phyloP scores from a whole-genome alignment of 1,140 invertebrate genomes.

The Tetraneura akinire region DNA sequence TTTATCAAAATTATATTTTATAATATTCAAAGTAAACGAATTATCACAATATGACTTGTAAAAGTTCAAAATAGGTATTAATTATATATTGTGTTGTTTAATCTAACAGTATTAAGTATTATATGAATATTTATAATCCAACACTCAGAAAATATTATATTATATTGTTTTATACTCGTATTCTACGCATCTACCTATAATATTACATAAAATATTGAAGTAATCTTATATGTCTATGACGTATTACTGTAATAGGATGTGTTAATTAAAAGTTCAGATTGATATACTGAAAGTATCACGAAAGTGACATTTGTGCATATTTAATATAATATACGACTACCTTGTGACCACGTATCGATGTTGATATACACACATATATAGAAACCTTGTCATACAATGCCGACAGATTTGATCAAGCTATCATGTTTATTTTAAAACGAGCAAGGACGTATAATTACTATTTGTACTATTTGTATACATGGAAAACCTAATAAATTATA shows the following conservation, averaged over 20 bases:
- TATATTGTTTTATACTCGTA: neutral
- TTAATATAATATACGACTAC: conserved; percentile 6
- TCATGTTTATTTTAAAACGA: conserved; percentile 2
- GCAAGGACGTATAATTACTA: conserved; percentile 16
- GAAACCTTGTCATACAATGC: conserved; percentile 28
- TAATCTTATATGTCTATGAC: neutral
- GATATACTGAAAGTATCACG: conserved; percentile 22
- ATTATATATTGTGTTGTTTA: too few relatives aligned
- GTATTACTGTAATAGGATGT: conserved; percentile 29
- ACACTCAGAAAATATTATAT: conserved; percentile 10
- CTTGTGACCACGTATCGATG: conserved; percentile 19
- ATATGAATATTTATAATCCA: neutral
- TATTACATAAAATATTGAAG: too few relatives aligned
- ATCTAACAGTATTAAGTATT: too few relatives aligned
- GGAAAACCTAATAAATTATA: neutral
- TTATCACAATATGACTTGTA: too few relatives aligned
- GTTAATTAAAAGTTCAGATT: conserved; percentile 33
- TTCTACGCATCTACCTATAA: too few relatives aligned
- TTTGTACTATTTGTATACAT: neutral
- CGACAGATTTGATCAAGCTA: conserved; percentile 23
- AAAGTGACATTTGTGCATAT: conserved; percentile 27
- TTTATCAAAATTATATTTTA: too few relatives aligned
- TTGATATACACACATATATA: neutral
- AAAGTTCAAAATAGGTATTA: too few relatives aligned
- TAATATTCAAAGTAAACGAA: too few relatives aligned